These are phyloP conservation scores for Colletes gigas DNA, from an alignment of 1,140 invertebrate species.

Conservation along the genomic window DNA sequence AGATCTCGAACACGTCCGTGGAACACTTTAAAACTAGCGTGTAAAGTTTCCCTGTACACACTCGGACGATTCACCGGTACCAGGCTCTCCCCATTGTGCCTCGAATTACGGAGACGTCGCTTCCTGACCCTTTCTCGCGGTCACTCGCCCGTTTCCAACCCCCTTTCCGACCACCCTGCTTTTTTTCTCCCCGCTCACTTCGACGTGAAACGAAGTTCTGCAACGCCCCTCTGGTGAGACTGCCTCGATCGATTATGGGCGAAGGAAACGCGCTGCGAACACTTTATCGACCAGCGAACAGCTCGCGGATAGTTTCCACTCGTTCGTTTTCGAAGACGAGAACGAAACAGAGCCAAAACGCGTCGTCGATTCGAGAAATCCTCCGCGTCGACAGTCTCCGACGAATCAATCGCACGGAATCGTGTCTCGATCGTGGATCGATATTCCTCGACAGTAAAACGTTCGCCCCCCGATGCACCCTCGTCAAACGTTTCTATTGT, in stretches of 20 bases:
- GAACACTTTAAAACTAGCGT: too few species aligned
- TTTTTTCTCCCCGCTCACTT: not conserved
- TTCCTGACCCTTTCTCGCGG: too few species aligned
- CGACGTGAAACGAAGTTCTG: conserved; percentile 23
- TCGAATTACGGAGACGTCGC: not conserved
- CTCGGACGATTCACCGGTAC: not conserved
- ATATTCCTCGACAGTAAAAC: not conserved
- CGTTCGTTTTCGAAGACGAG: not conserved
- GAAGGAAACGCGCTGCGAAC: conserved; percentile 39
- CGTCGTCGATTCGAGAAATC: too few species aligned
- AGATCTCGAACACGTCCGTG: not conserved
- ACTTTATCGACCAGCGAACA: conserved; percentile 46
- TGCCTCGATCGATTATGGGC: conserved; percentile 29
- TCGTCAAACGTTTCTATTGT: not conserved
- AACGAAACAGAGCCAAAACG: conserved; percentile 8
- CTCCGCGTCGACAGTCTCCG: too few species aligned
- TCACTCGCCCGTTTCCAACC: too few species aligned
- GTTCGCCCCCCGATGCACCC: not conserved
- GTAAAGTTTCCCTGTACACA: not conserved
- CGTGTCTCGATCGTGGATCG: not conserved
- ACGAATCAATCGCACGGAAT: not conserved
- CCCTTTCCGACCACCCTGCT: not conserved
- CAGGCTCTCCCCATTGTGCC: not conserved
- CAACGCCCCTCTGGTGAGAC: conserved; percentile 13
- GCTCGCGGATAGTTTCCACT: conserved; percentile 4